phyloP scores from a whole-genome alignment of 2,797 vertebrate genomes.

The Anguilla megastoma region DNA sequence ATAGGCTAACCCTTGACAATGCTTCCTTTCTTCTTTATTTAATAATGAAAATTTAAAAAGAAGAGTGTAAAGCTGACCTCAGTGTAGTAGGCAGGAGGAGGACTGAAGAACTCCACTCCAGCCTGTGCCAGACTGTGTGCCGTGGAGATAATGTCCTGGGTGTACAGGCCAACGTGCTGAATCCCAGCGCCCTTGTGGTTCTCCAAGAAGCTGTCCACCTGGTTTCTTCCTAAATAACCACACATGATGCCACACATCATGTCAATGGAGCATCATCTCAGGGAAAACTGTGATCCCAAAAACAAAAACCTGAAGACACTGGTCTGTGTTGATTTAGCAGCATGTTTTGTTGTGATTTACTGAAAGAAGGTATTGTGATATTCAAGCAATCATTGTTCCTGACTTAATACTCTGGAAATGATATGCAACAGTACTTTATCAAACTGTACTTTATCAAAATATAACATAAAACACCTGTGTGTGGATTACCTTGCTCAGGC shows the following conservation, averaged over 20 bases:
- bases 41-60: not conserved
- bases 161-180: conserved; percentile 87
- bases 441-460: not conserved
- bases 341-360: not conserved
- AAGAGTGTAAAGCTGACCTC: conserved; percentile 57
- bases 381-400: no score
- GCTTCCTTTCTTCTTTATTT: not conserved
- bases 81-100: conserved; percentile 83
- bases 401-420: not conserved
- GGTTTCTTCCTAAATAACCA: conserved; percentile 68
- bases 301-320: not conserved
- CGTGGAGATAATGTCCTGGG: conserved; percentile 75
- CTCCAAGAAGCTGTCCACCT: conserved; percentile 85
- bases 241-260: not conserved
- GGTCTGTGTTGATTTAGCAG: not conserved
- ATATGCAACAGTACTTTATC: not conserved
- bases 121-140: conserved; percentile 65
- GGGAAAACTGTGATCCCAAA: not conserved
- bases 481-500: conserved; percentile 61
- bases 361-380: not conserved
- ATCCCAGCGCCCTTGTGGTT: conserved; percentile 82
- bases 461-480: not conserved
- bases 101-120: conserved; percentile 78
- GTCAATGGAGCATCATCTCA: not conserved
- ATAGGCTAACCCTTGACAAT: not conserved